Percentiles rank a stretch among this genome's conserved stretches.
Evolutionary conservation across 2,797 vertebrate genomes (phyloP).

Genomic region (Rallus crepitans): DNA sequence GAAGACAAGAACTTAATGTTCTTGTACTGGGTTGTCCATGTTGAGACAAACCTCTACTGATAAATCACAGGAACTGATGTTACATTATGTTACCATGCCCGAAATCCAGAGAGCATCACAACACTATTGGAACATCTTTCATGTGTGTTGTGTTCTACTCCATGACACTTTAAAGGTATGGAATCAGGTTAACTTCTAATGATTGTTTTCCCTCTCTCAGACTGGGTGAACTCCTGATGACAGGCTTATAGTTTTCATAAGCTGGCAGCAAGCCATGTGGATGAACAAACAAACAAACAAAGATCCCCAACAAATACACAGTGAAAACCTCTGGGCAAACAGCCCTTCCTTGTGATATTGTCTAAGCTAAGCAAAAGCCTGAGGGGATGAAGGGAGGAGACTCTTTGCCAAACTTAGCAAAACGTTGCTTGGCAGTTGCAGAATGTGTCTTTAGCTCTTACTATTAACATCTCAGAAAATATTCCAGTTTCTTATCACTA

Average conservation of each 20-base stretch:
- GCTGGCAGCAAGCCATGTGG: constrained; percentile 8
- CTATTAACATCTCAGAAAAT: not conserved
- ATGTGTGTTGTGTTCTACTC: not conserved
- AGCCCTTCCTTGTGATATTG: constrained; percentile 71
- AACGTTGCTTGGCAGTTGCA: not conserved
- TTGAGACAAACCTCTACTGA: not conserved
- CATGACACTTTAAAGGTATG: not conserved
- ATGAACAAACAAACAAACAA: constrained; percentile 72
- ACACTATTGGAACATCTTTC: not conserved
- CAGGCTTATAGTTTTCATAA: constrained; percentile 57
- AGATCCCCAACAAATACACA: constrained; percentile 35
- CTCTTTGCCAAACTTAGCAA: constrained; percentile 32
- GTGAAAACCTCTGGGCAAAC: constrained; percentile 67
- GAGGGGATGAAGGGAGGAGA: constrained; percentile 41
- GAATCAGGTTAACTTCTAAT: constrained; percentile 15
- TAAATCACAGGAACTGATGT: not conserved
- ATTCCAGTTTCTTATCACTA: constrained; percentile 18
- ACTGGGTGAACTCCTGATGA: constrained; percentile 44
- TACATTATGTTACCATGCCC: not conserved
- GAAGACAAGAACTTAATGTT: not conserved
- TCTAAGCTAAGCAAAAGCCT: constrained; percentile 60
- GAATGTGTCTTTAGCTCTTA: constrained; percentile 9
- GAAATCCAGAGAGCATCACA: not conserved
- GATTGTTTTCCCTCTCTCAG: constrained; percentile 9
- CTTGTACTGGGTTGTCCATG: not conserved